phyloP scores from a whole-genome alignment of 1,140 invertebrate species.

The Halesus radiatus region DNA sequence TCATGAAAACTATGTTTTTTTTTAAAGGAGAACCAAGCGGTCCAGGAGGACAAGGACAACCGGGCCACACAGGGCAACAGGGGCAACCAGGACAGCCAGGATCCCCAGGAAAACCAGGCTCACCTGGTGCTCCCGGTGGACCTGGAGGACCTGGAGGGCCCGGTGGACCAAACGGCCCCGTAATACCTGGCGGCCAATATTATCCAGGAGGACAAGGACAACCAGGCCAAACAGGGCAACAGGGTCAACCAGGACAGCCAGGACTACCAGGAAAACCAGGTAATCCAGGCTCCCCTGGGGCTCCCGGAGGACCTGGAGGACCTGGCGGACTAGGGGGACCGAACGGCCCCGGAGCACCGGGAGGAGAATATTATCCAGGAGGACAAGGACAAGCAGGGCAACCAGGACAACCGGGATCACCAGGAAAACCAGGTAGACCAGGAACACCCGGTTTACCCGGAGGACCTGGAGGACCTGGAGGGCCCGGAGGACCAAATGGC shows the following conservation, averaged over 20 bases:
- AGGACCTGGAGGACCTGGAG: not conserved
- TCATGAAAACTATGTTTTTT: too few species aligned
- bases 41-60: slow-evolving; percentile 47
- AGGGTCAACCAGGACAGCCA: too few species aligned
- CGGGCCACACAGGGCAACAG: slow-evolving; percentile 1
- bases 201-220: slow-evolving; percentile 1
- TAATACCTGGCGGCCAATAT: too few species aligned
- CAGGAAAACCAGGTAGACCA: not conserved
- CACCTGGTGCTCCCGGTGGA: slow-evolving; percentile 14
- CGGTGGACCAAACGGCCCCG: not conserved
- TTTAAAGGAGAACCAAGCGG: not conserved
- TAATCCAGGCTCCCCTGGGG: slow-evolving; percentile 55
- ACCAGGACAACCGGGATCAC: slow-evolving; percentile 48
- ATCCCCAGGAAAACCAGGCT: not conserved
- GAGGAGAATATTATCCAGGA: slow-evolving; percentile 8
- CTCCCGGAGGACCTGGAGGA: not conserved
- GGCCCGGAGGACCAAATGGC: not conserved
- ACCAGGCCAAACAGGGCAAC: not conserved
- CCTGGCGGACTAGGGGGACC: slow-evolving; percentile 10
- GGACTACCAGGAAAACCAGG: not conserved
- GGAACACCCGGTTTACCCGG: slow-evolving; percentile 16
- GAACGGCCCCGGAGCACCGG: not conserved
- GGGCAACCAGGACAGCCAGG: slow-evolving; percentile 17
- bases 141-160: not conserved
- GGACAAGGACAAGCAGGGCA: not conserved